Evolutionary conservation across 2,797 vertebrate species (phyloP).

Genomic region (Propithecus deckenii): DNA sequence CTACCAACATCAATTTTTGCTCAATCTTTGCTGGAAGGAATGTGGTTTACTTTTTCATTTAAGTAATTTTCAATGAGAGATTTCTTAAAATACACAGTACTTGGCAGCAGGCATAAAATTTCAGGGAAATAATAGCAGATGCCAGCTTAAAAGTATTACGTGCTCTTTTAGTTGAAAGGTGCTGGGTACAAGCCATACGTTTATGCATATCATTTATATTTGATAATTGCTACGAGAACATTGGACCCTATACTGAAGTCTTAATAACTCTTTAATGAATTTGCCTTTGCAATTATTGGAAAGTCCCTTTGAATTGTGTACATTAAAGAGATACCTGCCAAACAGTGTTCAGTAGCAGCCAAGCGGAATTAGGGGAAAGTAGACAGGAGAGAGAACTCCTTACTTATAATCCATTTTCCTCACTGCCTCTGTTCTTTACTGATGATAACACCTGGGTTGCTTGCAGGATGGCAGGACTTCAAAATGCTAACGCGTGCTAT

Average conservation of each 20-base stretch:
- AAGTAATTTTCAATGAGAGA: conserved; percentile 16
- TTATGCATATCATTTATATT: not conserved
- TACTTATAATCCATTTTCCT: not conserved
- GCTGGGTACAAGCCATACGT: not conserved
- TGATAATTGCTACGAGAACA: not conserved
- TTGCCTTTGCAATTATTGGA: not conserved
- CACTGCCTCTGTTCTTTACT: not conserved
- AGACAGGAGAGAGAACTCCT: not conserved
- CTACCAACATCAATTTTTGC: not conserved
- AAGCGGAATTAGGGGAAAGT: not conserved
- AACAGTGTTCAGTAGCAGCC: not conserved
- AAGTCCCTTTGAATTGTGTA: not conserved
- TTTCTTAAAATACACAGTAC: conserved; percentile 11
- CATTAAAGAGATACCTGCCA: not conserved
- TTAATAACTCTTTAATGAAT: conserved; percentile 25
- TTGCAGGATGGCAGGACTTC: not conserved
- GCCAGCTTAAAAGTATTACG: not conserved
- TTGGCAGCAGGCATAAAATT: not conserved
- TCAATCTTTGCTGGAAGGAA: not conserved
- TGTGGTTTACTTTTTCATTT: not conserved
- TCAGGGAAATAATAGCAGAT: conserved; percentile 22
- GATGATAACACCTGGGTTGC: not conserved
- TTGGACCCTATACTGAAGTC: not conserved
- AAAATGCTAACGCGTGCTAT: not conserved
- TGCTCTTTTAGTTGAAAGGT: not conserved